A percentile compares a stretch with the other conserved stretches of the same genome.
Evolutionary conservation across 1,140 invertebrate genomes (phyloP).

Genomic region (Spodoptera frugiperda): DNA sequence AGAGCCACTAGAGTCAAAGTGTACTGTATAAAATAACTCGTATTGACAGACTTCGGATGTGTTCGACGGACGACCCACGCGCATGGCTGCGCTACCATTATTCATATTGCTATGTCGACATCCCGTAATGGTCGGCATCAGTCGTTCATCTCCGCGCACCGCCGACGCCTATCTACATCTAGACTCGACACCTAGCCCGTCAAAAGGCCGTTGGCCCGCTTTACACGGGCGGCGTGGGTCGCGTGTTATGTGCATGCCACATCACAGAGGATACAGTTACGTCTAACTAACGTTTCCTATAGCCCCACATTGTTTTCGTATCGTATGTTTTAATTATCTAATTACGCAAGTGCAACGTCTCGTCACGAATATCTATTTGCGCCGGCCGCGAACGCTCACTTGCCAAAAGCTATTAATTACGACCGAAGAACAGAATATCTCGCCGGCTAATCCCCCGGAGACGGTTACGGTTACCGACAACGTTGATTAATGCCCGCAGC

Average conservation of each 20-base stretch:
- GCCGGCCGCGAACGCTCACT: conserved; percentile 75
- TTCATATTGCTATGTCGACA: conserved; percentile 62
- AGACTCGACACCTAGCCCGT: conserved; percentile 59
- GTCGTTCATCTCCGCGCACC: conserved; percentile 56
- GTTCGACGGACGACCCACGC: conserved; percentile 58
- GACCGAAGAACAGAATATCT: conserved; percentile 83
- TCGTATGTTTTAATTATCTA: conserved; percentile 71
- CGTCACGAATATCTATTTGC: conserved; percentile 75
- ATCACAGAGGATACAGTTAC: conserved; percentile 64
- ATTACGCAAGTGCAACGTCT: conserved; percentile 74
- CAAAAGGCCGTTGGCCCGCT: conserved; percentile 71
- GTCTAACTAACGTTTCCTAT: conserved; percentile 61
- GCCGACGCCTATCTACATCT: conserved; percentile 59
- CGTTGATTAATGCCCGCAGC: conserved; percentile 81
- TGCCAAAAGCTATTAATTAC: conserved; percentile 86
- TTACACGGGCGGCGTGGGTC: conserved; percentile 69
- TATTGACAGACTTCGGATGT: conserved; percentile 29
- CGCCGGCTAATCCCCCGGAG: conserved; percentile 79
- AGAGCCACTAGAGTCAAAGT: conserved; percentile 48
- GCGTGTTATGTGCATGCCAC: conserved; percentile 63
- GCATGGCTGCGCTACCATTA: conserved; percentile 50
- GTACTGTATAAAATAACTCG: conserved; percentile 50
- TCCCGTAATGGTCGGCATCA: conserved; percentile 51
- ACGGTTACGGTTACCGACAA: conserved; percentile 82
- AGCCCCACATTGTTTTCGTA: conserved; percentile 65